These are phyloP conservation scores for Whitmania pigra DNA, from an alignment of 1,140 invertebrate species.

Conservation along the genomic window DNA sequence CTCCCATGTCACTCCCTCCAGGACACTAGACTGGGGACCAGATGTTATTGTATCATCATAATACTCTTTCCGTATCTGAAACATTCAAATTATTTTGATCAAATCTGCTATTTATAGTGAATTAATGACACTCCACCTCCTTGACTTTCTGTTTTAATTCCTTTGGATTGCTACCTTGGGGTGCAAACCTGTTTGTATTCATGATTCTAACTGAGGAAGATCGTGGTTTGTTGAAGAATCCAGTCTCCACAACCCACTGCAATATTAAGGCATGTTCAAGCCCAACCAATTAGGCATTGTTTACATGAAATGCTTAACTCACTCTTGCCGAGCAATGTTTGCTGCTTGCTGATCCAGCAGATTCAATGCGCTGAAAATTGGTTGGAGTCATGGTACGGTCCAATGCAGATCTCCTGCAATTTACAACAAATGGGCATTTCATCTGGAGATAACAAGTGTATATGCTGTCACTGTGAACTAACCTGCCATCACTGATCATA, in stretches of 20 bases:
- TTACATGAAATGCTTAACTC: too few relatives aligned
- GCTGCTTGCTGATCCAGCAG: neutral
- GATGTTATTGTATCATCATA: constrained; percentile 85
- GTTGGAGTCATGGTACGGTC: neutral
- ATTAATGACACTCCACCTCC: neutral
- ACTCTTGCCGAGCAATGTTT: constrained; percentile 1
- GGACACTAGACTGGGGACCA: constrained; percentile 88
- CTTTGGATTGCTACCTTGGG: constrained; percentile 83
- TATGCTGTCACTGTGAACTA: neutral
- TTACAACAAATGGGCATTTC: neutral
- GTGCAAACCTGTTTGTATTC: constrained; percentile 84
- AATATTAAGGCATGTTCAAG: neutral
- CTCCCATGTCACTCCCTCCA: constrained; percentile 93
- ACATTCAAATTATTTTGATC: constrained; percentile 1
- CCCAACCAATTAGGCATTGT: neutral
- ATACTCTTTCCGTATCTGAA: constrained; percentile 89
- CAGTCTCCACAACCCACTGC: constrained; percentile 5
- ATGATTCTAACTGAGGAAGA: constrained; percentile 69
- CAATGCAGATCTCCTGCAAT: neutral
- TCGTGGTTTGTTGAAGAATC: constrained; percentile 2
- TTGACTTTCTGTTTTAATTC: constrained; percentile 75
- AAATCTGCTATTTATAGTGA: neutral
- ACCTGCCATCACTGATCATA: constrained; percentile 6
- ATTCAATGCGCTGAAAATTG: constrained; percentile 1
- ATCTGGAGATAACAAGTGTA: neutral